Conservation (phyloP, 2,888 invertebrate genomes). For the Celastrina argiolus region DNA sequence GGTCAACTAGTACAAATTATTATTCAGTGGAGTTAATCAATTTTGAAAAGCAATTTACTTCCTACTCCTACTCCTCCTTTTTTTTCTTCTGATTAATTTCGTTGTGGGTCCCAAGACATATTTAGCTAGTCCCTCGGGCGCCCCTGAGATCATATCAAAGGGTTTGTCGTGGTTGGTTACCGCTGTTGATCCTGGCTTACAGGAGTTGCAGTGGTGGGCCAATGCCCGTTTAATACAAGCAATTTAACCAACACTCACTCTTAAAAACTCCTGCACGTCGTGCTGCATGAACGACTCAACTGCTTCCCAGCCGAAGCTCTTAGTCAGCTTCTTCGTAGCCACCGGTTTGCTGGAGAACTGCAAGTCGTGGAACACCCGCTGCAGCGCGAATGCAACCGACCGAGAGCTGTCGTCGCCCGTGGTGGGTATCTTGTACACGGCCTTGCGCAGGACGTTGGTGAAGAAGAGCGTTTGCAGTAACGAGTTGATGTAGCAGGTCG, state of each 20-base stretch:
- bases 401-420: constrained; percentile 95
- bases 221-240: no score
- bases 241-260: constrained; percentile 63
- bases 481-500: constrained; percentile 99
- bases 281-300: constrained; percentile 99
- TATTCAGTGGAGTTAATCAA: no score
- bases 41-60: no score
- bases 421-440: constrained; percentile 99
- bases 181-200: no score
- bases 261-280: constrained; percentile 92
- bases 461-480: constrained; percentile 98
- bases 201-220: no score
- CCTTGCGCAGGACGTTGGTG: constrained; percentile 92
- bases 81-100: no score
- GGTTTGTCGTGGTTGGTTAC: no score
- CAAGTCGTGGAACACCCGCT: constrained; percentile 98
- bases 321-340: constrained; percentile 98
- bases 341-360: constrained; percentile 98
- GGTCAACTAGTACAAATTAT: no score
- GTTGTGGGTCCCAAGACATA: no score
- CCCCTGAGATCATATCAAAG: no score
- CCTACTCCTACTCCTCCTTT: no score
- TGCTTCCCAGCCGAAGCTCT: constrained; percentile 99
- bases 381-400: constrained; percentile 93
- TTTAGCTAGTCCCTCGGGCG: no score